Conservation (phyloP, 1,140 invertebrate genomes). For the Ruditapes philippinarum region DNA sequence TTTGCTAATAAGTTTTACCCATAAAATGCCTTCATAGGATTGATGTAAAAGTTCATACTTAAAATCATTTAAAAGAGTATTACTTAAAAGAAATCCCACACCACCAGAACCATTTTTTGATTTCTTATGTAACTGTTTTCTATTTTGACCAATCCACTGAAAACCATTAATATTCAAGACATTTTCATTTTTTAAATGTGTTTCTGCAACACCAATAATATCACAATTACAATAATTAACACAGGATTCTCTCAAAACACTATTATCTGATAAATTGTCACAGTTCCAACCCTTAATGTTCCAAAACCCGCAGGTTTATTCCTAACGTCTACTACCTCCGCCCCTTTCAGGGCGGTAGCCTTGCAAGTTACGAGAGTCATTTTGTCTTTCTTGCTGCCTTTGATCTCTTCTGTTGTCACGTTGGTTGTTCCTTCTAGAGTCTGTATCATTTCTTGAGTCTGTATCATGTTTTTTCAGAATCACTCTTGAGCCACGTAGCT, state of each 20-base stretch:
- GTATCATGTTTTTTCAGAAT: neutral
- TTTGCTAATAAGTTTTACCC: conserved; percentile 18
- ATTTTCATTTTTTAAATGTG: conserved; percentile 43
- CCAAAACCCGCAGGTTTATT: conserved; percentile 26
- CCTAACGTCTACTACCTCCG: neutral
- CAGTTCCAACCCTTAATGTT: conserved; percentile 18
- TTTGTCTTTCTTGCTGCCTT: neutral
- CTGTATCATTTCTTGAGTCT: neutral
- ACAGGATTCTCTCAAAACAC: conserved; percentile 8
- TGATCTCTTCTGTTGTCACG: neutral
- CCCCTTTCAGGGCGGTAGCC: neutral
- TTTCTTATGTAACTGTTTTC: conserved; percentile 36
- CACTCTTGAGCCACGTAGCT: neutral
- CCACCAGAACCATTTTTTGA: conserved; percentile 53
- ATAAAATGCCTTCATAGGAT: conserved; percentile 47
- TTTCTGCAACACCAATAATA: conserved; percentile 60
- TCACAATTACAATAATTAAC: conserved; percentile 22
- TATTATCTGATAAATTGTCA: conserved; percentile 22
- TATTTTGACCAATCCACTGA: conserved; percentile 55
- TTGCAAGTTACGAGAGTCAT: neutral
- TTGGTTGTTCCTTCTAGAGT: neutral
- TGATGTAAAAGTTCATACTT: conserved; percentile 33
- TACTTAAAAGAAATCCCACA: conserved; percentile 38
- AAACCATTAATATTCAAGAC: conserved; percentile 31
- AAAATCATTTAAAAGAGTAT: conserved; percentile 22